phyloP scores from a whole-genome alignment of 2,888 invertebrate genomes.

The Mellilla xanthometata region DNA sequence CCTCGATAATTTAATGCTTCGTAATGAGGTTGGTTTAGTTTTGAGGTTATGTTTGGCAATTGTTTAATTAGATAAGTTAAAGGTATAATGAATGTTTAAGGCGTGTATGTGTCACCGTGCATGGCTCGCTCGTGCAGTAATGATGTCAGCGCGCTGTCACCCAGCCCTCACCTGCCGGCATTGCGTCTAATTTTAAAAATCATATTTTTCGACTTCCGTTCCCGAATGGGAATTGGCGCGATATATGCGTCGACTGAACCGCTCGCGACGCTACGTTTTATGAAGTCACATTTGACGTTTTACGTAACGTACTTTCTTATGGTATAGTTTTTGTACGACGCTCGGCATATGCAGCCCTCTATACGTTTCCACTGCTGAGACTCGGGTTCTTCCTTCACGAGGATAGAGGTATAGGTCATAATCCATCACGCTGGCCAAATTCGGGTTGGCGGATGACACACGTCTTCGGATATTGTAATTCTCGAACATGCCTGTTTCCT shows the following conservation, averaged over 20 bases:
- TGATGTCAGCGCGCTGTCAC: conserved; percentile 50
- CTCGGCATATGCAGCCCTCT: no score
- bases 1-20: conserved; percentile 5
- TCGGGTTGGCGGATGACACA: no score
- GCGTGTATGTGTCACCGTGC: conserved; percentile 47
- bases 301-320: no score
- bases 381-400: no score
- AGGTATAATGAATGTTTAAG: conserved; percentile 53
- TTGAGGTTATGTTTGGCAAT: conserved; percentile 5
- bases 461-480: no score
- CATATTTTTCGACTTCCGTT: conserved; percentile 79
- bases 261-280: conserved; percentile 32
- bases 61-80: conserved; percentile 32
- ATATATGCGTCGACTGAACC: conserved; percentile 37
- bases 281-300: no score
- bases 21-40: no score
- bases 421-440: no score
- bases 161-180: conserved; percentile 71
- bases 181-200: conserved; percentile 77
- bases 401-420: no score
- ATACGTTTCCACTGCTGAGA: no score
- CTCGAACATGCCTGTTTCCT: no score
- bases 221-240: conserved; percentile 76
- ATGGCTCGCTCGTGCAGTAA: conserved; percentile 31
- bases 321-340: no score